Conservation (phyloP, 2,113 vertebrate genomes). For the Equus przewalskii region DNA sequence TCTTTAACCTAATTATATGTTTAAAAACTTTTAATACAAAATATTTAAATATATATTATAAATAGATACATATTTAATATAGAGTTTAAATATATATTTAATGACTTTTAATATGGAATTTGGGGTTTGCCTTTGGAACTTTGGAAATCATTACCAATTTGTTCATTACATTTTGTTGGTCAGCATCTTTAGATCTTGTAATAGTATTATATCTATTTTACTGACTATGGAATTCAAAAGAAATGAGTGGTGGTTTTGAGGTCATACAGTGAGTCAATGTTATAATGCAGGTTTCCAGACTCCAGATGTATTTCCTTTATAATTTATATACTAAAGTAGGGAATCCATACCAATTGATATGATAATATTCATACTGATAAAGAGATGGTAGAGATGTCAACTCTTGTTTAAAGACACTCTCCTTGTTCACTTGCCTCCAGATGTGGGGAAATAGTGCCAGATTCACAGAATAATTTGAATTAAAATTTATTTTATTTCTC, state of each 20-base stretch:
- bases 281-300: not conserved
- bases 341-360: not conserved
- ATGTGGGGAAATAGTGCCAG: not conserved
- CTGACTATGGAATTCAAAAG: not conserved
- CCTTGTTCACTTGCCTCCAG: not conserved
- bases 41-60: not conserved
- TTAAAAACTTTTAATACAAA: not conserved
- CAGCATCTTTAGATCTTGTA: not conserved
- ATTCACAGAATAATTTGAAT: conserved; percentile 18
- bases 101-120: not conserved
- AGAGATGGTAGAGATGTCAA: not conserved
- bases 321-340: not conserved
- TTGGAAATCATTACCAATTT: conserved; percentile 33
- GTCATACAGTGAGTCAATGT: not conserved
- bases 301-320: not conserved
- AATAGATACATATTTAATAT: not conserved
- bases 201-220: not conserved
- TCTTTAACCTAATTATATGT: not conserved
- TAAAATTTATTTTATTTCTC: conserved; percentile 30
- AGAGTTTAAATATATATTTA: not conserved
- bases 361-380: not conserved
- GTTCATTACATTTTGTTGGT: not conserved
- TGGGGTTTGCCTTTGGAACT: not conserved
- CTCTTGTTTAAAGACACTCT: not conserved
- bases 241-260: not conserved